Evolutionary conservation across 2,113 vertebrate genomes (phyloP).

Genomic region (Progne subis): DNA sequence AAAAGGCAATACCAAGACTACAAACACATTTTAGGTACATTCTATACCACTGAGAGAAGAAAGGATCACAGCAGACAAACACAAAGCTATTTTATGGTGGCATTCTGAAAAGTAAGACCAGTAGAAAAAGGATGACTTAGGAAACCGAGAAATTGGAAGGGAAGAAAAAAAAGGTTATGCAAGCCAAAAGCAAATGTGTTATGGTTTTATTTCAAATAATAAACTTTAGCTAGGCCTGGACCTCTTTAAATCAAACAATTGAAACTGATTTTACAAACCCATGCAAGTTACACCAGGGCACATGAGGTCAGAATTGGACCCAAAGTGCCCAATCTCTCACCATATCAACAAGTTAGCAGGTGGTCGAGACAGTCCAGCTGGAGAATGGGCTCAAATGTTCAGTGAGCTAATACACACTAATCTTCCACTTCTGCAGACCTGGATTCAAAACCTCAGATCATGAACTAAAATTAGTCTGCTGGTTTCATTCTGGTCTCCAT

Average conservation of each 20-base stretch:
- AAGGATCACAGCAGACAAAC: neutral
- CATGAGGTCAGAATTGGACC: slow-evolving; percentile 43
- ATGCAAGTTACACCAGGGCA: neutral
- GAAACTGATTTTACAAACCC: neutral
- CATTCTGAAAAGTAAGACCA: neutral
- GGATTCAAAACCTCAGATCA: slow-evolving; percentile 27
- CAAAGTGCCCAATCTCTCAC: slow-evolving; percentile 40
- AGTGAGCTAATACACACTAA: slow-evolving; percentile 49
- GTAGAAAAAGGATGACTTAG: neutral
- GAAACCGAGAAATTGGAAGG: neutral
- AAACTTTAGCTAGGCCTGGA: no score
- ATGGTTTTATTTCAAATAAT: neutral
- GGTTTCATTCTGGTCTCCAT: slow-evolving; percentile 3
- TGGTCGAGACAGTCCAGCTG: slow-evolving; percentile 47
- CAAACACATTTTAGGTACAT: neutral
- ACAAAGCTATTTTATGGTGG: neutral
- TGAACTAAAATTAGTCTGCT: slow-evolving; percentile 43
- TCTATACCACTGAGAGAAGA: neutral
- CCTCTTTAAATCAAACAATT: neutral
- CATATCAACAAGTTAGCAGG: slow-evolving; percentile 60
- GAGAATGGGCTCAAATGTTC: slow-evolving; percentile 31
- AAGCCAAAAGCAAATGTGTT: neutral
- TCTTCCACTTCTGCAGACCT: slow-evolving; percentile 44
- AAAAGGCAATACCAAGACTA: neutral
- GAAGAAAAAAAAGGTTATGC: neutral